phyloP scores from a whole-genome alignment of 2,113 vertebrate genomes.

The Eublepharis macularius region DNA sequence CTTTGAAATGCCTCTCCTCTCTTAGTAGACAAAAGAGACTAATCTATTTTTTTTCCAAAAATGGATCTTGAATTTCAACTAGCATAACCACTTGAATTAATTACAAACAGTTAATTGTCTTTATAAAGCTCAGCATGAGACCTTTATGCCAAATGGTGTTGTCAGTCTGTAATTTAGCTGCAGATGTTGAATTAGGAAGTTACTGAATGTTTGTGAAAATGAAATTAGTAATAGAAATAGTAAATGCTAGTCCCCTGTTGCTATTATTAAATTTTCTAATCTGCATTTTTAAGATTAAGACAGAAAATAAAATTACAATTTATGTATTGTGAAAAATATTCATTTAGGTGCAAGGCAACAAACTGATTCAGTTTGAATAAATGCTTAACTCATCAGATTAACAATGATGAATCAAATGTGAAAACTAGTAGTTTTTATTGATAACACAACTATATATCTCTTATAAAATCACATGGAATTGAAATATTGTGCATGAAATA shows the following conservation, averaged over 20 bases:
- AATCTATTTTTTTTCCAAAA: background rate
- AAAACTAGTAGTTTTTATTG: slow-evolving; percentile 65
- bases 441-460: slow-evolving; percentile 62
- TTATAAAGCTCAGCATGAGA: background rate
- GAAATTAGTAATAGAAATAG: background rate
- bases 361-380: slow-evolving; percentile 54
- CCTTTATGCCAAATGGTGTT: background rate
- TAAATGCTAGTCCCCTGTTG: background rate
- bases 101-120: background rate
- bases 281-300: slow-evolving; percentile 4
- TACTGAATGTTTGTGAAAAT: background rate
- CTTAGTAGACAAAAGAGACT: background rate
- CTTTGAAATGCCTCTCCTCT: background rate
- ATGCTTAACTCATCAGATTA: slow-evolving; percentile 35
- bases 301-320: background rate
- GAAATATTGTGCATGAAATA: slow-evolving; percentile 66
- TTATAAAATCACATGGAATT: slow-evolving; percentile 73
- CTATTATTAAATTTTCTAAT: background rate
- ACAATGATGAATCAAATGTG: slow-evolving; percentile 44
- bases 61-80: background rate
- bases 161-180: background rate
- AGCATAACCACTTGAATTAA: background rate
- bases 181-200: background rate
- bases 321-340: slow-evolving; percentile 26
- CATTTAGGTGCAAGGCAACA: slow-evolving; percentile 26